Evolutionary conservation across 2,888 invertebrate species (phyloP).

Genomic region (Xylophagus ater): DNA sequence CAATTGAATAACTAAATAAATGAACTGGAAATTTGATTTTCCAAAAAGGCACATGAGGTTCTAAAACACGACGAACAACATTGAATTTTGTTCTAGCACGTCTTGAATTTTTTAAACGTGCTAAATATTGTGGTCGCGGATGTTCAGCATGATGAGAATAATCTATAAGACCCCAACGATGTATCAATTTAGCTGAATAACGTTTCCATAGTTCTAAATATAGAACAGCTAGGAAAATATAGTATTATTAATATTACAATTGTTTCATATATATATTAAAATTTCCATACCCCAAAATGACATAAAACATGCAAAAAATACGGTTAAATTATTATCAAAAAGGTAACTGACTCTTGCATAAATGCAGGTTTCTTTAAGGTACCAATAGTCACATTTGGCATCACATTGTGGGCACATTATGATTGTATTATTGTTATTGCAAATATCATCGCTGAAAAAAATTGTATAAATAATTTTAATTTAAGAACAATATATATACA

Average conservation of each 20-base stretch:
- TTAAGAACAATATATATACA: neutral
- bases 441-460: conserved; percentile 45
- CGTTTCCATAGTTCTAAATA: conserved; percentile 79
- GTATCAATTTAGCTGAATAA: conserved; percentile 64
- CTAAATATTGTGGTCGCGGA: conserved; percentile 64
- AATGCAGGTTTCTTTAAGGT: conserved; percentile 55
- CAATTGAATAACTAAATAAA: conserved; percentile 57
- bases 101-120: conserved; percentile 46
- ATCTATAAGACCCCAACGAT: conserved; percentile 70
- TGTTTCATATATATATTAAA: neutral
- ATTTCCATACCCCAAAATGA: conserved; percentile 54
- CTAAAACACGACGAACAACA: conserved; percentile 47
- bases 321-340: conserved; percentile 71
- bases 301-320: conserved; percentile 71
- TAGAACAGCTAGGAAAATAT: conserved; percentile 42
- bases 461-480: conserved; percentile 4
- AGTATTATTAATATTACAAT: neutral
- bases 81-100: conserved; percentile 41
- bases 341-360: conserved; percentile 64
- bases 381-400: conserved; percentile 61
- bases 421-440: conserved; percentile 42
- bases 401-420: conserved; percentile 78
- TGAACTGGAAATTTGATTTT: conserved; percentile 58
- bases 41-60: conserved; percentile 70
- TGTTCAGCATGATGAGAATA: conserved; percentile 64